These are phyloP conservation scores for Nemotelus pantherinus DNA, from an alignment of 2,888 invertebrate species.

Conservation along the genomic window DNA sequence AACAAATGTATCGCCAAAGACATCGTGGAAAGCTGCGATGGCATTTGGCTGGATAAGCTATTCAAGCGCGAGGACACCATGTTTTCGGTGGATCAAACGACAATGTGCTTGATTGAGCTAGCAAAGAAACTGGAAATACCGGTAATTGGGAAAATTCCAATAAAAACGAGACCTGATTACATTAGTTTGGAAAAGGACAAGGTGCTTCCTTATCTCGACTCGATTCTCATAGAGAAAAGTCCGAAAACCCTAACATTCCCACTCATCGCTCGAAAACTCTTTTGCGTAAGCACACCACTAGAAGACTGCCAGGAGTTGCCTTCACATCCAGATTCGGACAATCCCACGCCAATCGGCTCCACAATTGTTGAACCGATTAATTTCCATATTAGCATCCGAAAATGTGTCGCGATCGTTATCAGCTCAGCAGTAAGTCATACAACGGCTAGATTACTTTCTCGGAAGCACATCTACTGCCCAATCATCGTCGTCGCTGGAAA, in stretches of 20 bases:
- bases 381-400: conserved; percentile 27
- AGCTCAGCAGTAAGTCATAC: background rate
- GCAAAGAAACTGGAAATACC: conserved; percentile 58
- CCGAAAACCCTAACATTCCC: conserved; percentile 60
- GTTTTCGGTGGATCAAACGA: conserved; percentile 54
- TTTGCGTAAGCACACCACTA: conserved; percentile 47
- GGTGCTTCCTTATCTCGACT: conserved; percentile 59
- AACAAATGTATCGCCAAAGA: conserved; percentile 49
- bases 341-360: conserved; percentile 49
- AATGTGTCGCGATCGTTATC: conserved; percentile 27
- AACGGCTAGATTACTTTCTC: conserved; percentile 30
- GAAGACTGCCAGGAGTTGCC: background rate
- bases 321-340: background rate
- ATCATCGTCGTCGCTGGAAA: conserved; percentile 56
- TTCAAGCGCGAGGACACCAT: conserved; percentile 26
- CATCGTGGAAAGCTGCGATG: conserved; percentile 58
- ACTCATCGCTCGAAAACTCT: conserved; percentile 60
- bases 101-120: conserved; percentile 55
- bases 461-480: conserved; percentile 60
- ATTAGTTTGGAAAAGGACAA: conserved; percentile 59
- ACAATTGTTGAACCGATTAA: conserved; percentile 3
- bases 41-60: conserved; percentile 60
- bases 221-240: conserved; percentile 62
- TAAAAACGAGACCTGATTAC: conserved; percentile 61
- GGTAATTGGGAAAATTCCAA: conserved; percentile 60